phyloP scores from a whole-genome alignment of 2,888 invertebrate species.

The Rhingia rostrata region DNA sequence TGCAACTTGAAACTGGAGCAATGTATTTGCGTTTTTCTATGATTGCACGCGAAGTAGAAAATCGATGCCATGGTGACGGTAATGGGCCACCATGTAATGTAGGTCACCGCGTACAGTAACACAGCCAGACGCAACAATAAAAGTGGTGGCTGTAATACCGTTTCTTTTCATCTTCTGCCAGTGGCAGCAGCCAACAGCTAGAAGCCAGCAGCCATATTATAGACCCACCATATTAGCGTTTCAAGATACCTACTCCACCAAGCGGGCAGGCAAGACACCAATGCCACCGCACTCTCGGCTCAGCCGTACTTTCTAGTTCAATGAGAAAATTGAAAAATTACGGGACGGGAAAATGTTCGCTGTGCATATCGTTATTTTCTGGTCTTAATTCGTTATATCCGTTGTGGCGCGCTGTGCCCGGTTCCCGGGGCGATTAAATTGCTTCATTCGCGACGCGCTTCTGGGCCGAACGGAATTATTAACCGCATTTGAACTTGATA shows the following conservation, averaged over 20 bases:
- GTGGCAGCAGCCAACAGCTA: slow-evolving; percentile 31
- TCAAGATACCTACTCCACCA: too few relatives aligned
- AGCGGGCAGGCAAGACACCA: slow-evolving; percentile 24
- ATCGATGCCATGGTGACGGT: slow-evolving; percentile 64
- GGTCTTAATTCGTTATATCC: slow-evolving; percentile 70
- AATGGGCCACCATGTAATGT: slow-evolving; percentile 60
- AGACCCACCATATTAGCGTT: slow-evolving; percentile 36
- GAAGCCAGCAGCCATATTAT: slow-evolving; percentile 30
- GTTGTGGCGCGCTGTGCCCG: slow-evolving; percentile 49
- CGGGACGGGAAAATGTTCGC: slow-evolving; percentile 54
- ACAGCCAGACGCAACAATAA: slow-evolving; percentile 56
- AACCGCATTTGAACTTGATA: slow-evolving; percentile 74
- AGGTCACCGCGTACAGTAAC: slow-evolving; percentile 68
- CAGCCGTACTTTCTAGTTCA: slow-evolving; percentile 67
- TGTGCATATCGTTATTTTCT: slow-evolving; percentile 14
- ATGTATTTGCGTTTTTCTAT: slow-evolving; percentile 17
- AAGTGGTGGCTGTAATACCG: slow-evolving; percentile 41
- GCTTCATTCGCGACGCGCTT: slow-evolving; percentile 47
- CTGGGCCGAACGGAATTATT: slow-evolving; percentile 54
- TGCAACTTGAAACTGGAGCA: slow-evolving; percentile 22
- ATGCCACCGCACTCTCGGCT: slow-evolving; percentile 3
- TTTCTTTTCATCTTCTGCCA: slow-evolving; percentile 28
- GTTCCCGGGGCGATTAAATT: slow-evolving; percentile 64
- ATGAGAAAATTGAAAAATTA: slow-evolving; percentile 74
- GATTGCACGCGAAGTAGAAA: slow-evolving; percentile 56